These are phyloP conservation scores for Drosophila albomicans DNA, from an alignment of 1,140 invertebrate species.

Conservation along the genomic window DNA sequence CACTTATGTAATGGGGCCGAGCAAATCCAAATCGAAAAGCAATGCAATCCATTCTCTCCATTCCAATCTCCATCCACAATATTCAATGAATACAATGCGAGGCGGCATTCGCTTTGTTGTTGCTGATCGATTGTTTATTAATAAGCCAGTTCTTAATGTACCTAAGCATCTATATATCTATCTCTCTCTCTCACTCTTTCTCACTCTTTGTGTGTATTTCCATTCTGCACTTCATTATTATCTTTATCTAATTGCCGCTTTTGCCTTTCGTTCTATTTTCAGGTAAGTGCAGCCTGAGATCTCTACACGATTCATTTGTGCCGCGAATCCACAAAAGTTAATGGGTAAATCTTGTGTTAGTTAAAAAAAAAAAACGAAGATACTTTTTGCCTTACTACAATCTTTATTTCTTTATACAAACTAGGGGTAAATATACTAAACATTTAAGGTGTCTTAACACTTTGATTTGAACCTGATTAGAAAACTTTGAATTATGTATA, in stretches of 20 bases:
- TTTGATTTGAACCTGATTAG: no score
- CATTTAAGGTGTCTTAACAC: no score
- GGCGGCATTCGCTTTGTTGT: conserved; percentile 51
- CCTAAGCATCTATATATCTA: not conserved
- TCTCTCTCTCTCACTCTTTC: conserved; percentile 4
- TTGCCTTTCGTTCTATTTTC: conserved; percentile 32
- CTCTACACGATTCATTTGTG: not conserved
- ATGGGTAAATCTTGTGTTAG: conserved; percentile 1
- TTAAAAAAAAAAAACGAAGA: no score
- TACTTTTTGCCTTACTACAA: no score
- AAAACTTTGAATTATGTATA: no score
- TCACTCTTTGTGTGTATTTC: not conserved
- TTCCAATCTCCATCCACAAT: conserved; percentile 19
- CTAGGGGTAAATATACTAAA: no score
- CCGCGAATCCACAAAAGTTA: not conserved
- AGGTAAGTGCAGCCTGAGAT: conserved; percentile 44
- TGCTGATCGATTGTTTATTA: conserved; percentile 68
- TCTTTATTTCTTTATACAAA: no score
- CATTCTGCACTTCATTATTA: conserved; percentile 28
- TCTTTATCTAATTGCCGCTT: conserved; percentile 47
- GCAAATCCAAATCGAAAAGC: conserved; percentile 9
- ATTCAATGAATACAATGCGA: conserved; percentile 18
- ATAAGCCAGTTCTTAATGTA: conserved; percentile 48
- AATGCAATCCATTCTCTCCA: conserved; percentile 56
- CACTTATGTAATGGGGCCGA: conserved; percentile 48